Conservation (phyloP, 2,888 invertebrate species). For the Ennomos quercinarius region DNA sequence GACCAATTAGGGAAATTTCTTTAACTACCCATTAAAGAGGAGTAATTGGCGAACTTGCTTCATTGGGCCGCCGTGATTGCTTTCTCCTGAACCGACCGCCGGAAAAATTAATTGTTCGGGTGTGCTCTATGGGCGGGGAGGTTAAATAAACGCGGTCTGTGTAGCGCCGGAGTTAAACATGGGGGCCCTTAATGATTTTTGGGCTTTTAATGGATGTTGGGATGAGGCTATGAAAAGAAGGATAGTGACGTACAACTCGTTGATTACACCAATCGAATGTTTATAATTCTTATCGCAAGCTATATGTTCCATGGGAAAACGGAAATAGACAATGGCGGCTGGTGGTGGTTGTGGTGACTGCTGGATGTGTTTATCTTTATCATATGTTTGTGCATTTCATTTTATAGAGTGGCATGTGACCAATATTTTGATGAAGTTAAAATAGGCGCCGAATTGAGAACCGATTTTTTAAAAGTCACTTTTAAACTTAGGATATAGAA, state of each 20-base stretch:
- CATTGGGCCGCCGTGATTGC: conserved; percentile 74
- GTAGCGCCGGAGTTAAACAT: conserved; percentile 52
- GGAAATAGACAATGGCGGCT: too few relatives aligned
- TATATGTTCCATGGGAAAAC: too few relatives aligned
- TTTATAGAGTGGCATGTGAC: too few relatives aligned
- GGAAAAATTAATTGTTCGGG: conserved; percentile 68
- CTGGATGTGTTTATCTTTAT: too few relatives aligned
- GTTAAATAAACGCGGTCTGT: conserved; percentile 42
- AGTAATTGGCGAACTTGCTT: conserved; percentile 77
- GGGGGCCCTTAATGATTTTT: conserved; percentile 45
- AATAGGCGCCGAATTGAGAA: too few relatives aligned
- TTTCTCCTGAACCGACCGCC: conserved; percentile 62
- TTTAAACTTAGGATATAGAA: too few relatives aligned
- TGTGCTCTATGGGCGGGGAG: conserved; percentile 54
- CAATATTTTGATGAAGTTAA: too few relatives aligned
- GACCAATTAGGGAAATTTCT: conserved; percentile 70
- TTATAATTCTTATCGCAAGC: too few relatives aligned
- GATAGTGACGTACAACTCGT: conserved; percentile 2
- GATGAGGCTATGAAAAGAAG: conserved; percentile 19
- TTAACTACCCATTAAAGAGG: conserved; percentile 72
- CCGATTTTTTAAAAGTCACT: too few relatives aligned
- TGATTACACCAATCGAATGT: too few relatives aligned
- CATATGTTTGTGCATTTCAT: too few relatives aligned
- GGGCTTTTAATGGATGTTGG: conserved; percentile 34
- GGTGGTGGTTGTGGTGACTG: too few relatives aligned